Conservation (phyloP, 2,888 invertebrate species). For the Unio pictorum region DNA sequence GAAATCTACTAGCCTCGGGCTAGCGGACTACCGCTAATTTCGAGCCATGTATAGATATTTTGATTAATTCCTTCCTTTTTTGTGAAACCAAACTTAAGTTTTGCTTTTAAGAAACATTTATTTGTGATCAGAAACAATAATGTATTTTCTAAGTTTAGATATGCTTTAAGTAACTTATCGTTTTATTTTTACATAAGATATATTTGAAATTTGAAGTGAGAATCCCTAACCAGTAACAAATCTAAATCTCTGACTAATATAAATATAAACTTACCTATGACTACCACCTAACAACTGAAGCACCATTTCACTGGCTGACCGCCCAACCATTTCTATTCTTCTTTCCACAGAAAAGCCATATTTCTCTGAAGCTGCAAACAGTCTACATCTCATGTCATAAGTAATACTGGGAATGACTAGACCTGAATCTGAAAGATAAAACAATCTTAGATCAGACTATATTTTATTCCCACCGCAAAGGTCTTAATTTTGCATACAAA, state of each 20-base stretch:
- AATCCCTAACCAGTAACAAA: not conserved
- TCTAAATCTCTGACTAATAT: not conserved
- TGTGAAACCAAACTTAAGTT: too few species aligned
- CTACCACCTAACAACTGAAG: slow-evolving; percentile 88
- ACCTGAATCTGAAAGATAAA: slow-evolving; percentile 79
- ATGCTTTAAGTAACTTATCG: not conserved
- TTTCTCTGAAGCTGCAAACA: slow-evolving; percentile 81
- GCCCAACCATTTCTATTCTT: slow-evolving; percentile 83
- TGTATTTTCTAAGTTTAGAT: too few species aligned
- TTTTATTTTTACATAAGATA: not conserved
- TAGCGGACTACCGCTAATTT: too few species aligned
- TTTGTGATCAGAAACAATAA: too few species aligned
- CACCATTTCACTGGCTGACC: slow-evolving; percentile 88
- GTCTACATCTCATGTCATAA: slow-evolving; percentile 78
- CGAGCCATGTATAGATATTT: too few species aligned
- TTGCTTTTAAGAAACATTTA: too few species aligned
- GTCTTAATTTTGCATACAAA: too few species aligned
- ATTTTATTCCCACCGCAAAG: too few species aligned
- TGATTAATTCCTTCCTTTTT: too few species aligned
- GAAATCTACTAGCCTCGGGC: too few species aligned
- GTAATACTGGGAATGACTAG: slow-evolving; percentile 85
- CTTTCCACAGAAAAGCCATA: slow-evolving; percentile 80
- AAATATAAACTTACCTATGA: slow-evolving; percentile 74
- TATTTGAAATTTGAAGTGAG: not conserved
- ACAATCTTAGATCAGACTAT: too few species aligned